Percentiles rank a stretch among this genome's conserved stretches.
Evolutionary conservation across 30 jellyfish, hydroid and myxozoan genomes (phyloP).

Genomic region (Phacellophora camtschatica): DNA sequence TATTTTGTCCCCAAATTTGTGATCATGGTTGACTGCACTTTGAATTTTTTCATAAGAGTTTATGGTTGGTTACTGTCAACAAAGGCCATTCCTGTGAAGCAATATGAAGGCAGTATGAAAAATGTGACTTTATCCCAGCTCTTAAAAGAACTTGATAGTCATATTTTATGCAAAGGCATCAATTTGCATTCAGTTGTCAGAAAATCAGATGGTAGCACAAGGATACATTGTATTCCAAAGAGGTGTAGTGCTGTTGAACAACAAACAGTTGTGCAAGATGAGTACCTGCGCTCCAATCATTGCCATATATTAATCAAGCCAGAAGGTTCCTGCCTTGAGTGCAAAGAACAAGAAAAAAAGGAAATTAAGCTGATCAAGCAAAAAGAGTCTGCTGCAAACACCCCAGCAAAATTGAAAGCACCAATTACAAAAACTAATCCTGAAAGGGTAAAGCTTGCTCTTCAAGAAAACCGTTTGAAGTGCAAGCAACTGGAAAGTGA

Average conservation of each 20-base stretch:
- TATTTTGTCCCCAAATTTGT: slow-evolving; percentile 14
- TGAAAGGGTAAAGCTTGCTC: slow-evolving; percentile 11
- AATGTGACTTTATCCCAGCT: slow-evolving; percentile 33
- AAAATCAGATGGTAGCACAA: too few relatives aligned
- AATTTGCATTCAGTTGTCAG: too few relatives aligned
- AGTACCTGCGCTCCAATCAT: slow-evolving; percentile 7
- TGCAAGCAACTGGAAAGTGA: slow-evolving; percentile 40
- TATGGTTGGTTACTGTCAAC: slow-evolving; percentile 34
- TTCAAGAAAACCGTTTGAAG: slow-evolving; percentile 14
- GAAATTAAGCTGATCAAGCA: neutral
- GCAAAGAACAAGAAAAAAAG: neutral
- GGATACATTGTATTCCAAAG: too few relatives aligned
- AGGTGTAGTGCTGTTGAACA: too few relatives aligned
- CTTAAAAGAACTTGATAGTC: slow-evolving; percentile 16
- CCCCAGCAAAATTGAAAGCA: slow-evolving; percentile 42
- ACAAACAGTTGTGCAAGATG: too few relatives aligned
- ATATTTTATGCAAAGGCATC: too few relatives aligned
- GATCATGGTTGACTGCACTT: slow-evolving; percentile 6
- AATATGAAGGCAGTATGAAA: neutral
- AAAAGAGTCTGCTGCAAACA: neutral
- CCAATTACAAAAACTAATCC: slow-evolving; percentile 31
- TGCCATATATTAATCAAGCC: slow-evolving; percentile 2
- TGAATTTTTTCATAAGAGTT: slow-evolving; percentile 17
- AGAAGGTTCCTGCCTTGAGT: slow-evolving; percentile 10
- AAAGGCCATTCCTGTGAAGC: neutral